phyloP scores from a whole-genome alignment of 2,113 vertebrate genomes.

The Poeciliopsis prolifica region DNA sequence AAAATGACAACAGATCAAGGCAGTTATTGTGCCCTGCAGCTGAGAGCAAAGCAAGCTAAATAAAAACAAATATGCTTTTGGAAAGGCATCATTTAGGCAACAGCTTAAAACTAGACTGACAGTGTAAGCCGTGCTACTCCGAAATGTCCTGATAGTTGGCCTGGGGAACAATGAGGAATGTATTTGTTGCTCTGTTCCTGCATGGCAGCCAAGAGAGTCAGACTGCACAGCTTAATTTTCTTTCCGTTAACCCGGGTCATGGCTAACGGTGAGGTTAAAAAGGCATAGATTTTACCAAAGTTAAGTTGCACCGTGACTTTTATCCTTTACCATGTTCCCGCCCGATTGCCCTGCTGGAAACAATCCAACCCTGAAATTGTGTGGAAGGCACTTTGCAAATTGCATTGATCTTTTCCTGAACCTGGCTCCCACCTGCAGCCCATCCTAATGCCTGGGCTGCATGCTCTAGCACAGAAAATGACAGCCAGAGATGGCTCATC shows the following conservation, averaged over 20 bases:
- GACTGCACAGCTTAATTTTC: conserved; percentile 6
- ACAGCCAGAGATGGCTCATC: conserved; percentile 36
- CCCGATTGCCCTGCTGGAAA: conserved; percentile 44
- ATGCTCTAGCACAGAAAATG: conserved; percentile 36
- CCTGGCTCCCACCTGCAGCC: conserved; percentile 62
- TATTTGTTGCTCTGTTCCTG: not conserved
- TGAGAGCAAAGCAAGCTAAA: conserved; percentile 7
- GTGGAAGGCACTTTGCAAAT: conserved; percentile 71
- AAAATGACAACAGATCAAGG: not conserved
- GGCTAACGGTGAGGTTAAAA: conserved; percentile 22
- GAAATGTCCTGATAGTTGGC: conserved; percentile 18
- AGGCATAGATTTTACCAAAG: conserved; percentile 46
- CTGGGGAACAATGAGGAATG: conserved; percentile 13
- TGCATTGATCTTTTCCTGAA: conserved; percentile 68
- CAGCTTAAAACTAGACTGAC: conserved; percentile 15
- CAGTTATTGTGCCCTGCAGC: not conserved
- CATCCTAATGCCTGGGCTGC: conserved; percentile 52
- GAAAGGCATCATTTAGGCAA: conserved; percentile 2
- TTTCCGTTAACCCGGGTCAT: conserved; percentile 21
- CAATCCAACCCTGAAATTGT: conserved; percentile 59
- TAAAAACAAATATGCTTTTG: conserved; percentile 19
- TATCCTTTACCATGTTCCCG: conserved; percentile 34
- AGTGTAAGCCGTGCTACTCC: conserved; percentile 19
- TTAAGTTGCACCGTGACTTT: conserved; percentile 63
- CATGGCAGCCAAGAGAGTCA: conserved; percentile 8